Percentiles rank a stretch among this genome's conserved stretches.
Evolutionary conservation across 2,888 invertebrate genomes (phyloP).

Genomic region (Theodoxus fluviatilis): DNA sequence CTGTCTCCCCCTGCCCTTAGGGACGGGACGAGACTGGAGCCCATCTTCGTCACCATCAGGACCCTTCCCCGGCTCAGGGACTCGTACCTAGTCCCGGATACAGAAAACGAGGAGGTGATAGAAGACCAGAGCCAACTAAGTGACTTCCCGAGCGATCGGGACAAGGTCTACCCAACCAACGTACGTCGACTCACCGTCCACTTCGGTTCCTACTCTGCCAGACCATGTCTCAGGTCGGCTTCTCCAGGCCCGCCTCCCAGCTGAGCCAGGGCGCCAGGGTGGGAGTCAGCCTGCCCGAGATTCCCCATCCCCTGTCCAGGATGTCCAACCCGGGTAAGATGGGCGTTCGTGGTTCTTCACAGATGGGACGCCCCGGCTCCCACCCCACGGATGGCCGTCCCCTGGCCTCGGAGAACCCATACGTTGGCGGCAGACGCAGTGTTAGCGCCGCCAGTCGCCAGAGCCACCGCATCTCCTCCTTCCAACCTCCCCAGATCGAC

Average conservation of each 20-base stretch:
- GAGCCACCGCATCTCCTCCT: too few species aligned
- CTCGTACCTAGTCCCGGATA: too few species aligned
- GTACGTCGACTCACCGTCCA: not conserved
- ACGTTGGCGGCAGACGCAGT: constrained; percentile 24
- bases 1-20: too few species aligned
- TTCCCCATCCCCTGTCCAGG: constrained; percentile 60
- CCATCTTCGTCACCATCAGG: too few species aligned
- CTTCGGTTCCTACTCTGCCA: too few species aligned
- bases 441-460: too few species aligned
- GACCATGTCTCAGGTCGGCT: constrained; percentile 53
- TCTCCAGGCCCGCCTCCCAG: constrained; percentile 42
- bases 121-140: too few species aligned
- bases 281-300: constrained; percentile 51
- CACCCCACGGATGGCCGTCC: constrained; percentile 48
- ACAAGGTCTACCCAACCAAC: not conserved
- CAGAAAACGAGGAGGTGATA: too few species aligned
- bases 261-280: constrained; percentile 37
- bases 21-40: too few species aligned
- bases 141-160: too few species aligned
- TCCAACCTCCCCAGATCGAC: constrained; percentile 39
- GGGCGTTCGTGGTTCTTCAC: constrained; percentile 56
- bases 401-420: constrained; percentile 49
- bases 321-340: constrained; percentile 55
- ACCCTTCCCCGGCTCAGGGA: too few species aligned
- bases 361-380: constrained; percentile 46